Percentiles rank a stretch among this genome's conserved stretches.
These are phyloP conservation scores for Hetaerina titia DNA, from an alignment of 2,888 invertebrate species.

Conservation along the genomic window DNA sequence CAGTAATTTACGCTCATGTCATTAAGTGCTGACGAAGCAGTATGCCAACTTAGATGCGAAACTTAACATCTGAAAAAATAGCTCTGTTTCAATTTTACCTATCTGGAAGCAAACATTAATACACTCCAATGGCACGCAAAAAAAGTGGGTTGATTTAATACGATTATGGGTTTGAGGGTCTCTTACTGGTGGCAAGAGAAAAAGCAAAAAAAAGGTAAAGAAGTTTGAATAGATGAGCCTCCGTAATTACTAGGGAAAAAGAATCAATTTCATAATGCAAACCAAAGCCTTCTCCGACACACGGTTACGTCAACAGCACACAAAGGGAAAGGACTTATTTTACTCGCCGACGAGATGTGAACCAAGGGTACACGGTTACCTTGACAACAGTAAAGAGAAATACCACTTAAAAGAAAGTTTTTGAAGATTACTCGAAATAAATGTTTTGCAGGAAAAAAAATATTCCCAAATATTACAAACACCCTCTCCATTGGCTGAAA, in stretches of 20 bases:
- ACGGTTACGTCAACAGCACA: not conserved
- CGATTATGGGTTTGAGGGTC: not conserved
- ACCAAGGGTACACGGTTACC: not conserved
- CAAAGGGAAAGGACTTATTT: not conserved
- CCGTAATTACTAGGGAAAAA: constrained; percentile 14
- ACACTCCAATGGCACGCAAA: not conserved
- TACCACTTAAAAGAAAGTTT: not conserved
- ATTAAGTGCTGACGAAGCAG: too few relatives aligned
- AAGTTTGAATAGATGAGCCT: not conserved
- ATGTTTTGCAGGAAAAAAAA: not conserved
- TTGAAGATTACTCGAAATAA: constrained; percentile 10
- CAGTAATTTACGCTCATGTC: too few relatives aligned
- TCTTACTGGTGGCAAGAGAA: not conserved
- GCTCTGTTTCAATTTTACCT: too few relatives aligned
- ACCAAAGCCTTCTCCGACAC: constrained; percentile 3
- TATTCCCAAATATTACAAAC: not conserved
- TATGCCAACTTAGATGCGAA: too few relatives aligned
- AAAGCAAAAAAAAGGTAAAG: constrained; percentile 36
- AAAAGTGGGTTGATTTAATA: not conserved
- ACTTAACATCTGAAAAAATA: too few relatives aligned
- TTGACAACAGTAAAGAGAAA: not conserved
- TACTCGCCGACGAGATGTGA: not conserved
- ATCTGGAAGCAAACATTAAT: not conserved
- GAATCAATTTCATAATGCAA: not conserved
- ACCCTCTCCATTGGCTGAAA: not conserved